Evolutionary conservation across 2,797 vertebrate genomes (phyloP), one percentile per base, ranked within the genome.

Genomic region (Heterohyrax brucei): DNA sequence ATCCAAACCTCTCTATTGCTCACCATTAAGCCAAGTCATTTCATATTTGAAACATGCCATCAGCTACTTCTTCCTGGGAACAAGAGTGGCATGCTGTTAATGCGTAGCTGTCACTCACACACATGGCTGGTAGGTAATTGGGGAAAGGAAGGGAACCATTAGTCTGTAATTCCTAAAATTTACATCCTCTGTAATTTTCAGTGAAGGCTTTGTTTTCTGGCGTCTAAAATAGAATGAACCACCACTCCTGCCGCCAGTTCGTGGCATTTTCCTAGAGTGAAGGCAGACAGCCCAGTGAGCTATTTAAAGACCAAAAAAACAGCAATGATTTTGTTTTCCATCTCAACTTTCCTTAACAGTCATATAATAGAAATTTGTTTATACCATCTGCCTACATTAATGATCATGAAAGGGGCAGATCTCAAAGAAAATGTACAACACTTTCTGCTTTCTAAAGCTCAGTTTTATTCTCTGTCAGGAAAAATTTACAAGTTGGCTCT

Each of bases 91-190:
- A 95, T 94, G 97, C 98, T 98, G 97, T 85, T 98, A 98, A 97
- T 97, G 93, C 59, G 28, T 94, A 98, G 93, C 98, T 99, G 98
- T 98, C 98, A 98, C 90, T 99, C 98, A 99, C 95, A 97, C 97
- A 97, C 96, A 94, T 87, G 79, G 80, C 96, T 97, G 91, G 96
- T 98, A 99, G 98, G 96, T 96, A 98, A 97, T 96, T 83, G 94
- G 92, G 44, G 80, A 18, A 98, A 98, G 97, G 97, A 96, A 95
- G 61, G 90, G 59, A 96, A 91, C 73, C 90, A 97, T 98, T 98
- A 98, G 97, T 90, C 97, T 98, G 95, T 98, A 99, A 99, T 98
- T 98, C 98, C 98, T 96, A 98, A 98, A 98, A 98, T 98, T 98
- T 98, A 97, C 87, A 97, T 98, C 93, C 98, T 95, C 98, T 98